phyloP scores from a whole-genome alignment of 1,140 invertebrate species.

The Bombyx mori region DNA sequence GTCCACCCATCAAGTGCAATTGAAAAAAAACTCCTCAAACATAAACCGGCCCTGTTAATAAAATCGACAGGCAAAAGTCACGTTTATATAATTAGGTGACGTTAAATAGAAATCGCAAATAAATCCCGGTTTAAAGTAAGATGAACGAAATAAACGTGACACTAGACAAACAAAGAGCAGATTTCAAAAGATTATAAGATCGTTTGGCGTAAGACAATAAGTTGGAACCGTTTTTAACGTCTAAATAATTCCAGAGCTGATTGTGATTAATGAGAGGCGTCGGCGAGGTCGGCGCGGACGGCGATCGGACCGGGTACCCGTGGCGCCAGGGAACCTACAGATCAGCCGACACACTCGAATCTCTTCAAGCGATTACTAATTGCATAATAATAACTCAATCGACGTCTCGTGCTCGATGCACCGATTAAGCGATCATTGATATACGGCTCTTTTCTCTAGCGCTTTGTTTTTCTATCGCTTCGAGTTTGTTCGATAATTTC shows the following conservation, averaged over 20 bases:
- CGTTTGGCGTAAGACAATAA: slow-evolving; percentile 31
- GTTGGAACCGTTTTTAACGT: slow-evolving; percentile 47
- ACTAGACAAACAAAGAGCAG: no score
- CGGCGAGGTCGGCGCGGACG: slow-evolving; percentile 27
- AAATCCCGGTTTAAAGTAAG: no score
- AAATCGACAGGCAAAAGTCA: no score
- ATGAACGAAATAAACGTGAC: no score
- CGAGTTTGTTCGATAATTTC: no score
- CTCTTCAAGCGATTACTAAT: slow-evolving; percentile 40
- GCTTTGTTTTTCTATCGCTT: no score
- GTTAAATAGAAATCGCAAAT: no score
- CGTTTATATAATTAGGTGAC: no score
- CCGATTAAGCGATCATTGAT: slow-evolving; percentile 1
- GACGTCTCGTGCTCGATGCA: slow-evolving; percentile 26
- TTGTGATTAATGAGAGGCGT: slow-evolving; percentile 64
- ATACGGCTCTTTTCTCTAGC: no score
- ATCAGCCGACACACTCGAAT: slow-evolving; percentile 19
- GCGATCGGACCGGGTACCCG: slow-evolving; percentile 19
- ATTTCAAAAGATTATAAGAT: slow-evolving; percentile 11
- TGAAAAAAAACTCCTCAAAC: no score
- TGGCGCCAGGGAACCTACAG: slow-evolving; percentile 32
- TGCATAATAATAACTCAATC: slow-evolving; percentile 60
- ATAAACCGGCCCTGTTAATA: no score
- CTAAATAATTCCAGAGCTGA: slow-evolving; percentile 63
- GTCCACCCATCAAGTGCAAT: no score